These are phyloP conservation scores for Trichacis sp. DNA, from an alignment of 2,888 invertebrate species.

Conservation along the genomic window DNA sequence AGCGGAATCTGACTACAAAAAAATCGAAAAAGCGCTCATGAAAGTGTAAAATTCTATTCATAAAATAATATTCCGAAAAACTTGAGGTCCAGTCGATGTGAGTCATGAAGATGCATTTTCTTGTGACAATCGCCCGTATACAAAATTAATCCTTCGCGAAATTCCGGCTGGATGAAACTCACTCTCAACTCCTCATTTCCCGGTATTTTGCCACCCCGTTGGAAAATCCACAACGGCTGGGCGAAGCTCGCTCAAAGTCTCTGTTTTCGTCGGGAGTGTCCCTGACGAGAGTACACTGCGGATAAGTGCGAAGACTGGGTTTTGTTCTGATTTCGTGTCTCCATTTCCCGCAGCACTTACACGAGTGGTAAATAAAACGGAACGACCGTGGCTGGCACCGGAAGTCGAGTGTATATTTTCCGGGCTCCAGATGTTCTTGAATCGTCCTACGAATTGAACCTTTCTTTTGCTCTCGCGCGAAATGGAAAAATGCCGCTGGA, in stretches of 20 bases:
- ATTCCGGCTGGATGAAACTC: too few relatives aligned
- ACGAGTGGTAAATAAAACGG: constrained; percentile 20
- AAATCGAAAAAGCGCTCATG: too few relatives aligned
- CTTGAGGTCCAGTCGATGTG: too few relatives aligned
- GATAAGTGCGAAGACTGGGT: constrained; percentile 56
- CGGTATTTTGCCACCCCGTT: too few relatives aligned
- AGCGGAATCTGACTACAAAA: too few relatives aligned
- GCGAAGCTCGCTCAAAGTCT: too few relatives aligned
- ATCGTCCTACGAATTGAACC: neutral
- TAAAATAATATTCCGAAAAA: too few relatives aligned
- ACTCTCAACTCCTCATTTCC: neutral
- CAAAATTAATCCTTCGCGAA: too few relatives aligned
- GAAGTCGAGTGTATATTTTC: constrained; percentile 24
- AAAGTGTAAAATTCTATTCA: too few relatives aligned
- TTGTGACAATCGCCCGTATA: too few relatives aligned
- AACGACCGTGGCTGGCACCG: constrained; percentile 10
- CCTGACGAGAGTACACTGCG: constrained; percentile 24
- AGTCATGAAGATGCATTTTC: too few relatives aligned
- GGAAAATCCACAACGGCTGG: too few relatives aligned
- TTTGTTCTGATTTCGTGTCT: constrained; percentile 35
- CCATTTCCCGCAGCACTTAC: constrained; percentile 8
- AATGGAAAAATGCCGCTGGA: neutral
- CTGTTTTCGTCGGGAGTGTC: constrained; percentile 7
- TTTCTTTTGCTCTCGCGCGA: neutral
- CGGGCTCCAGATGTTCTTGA: neutral